Conservation (phyloP, 2,797 vertebrate genomes). For the Lacerta agilis region DNA sequence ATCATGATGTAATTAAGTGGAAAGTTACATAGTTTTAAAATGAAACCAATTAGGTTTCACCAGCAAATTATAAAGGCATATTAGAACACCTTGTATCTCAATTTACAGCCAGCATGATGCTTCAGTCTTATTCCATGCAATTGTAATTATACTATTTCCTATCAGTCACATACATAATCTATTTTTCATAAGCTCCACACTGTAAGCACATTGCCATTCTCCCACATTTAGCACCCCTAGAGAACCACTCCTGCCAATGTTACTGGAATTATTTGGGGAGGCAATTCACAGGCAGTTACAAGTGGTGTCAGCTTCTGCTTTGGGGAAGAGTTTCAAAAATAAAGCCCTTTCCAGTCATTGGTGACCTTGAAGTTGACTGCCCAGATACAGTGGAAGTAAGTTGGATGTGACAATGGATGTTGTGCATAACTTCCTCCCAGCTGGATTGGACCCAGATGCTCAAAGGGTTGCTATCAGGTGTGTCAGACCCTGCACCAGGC, state of each 20-base stretch:
- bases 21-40: conserved; percentile 1
- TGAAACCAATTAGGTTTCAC: conserved; percentile 9
- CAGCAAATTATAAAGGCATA: not conserved
- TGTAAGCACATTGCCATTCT: no score
- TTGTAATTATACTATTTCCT: not conserved
- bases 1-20: conserved; percentile 5
- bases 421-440: not conserved
- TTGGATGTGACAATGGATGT: not conserved
- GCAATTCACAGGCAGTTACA: not conserved
- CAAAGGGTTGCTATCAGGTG: not conserved
- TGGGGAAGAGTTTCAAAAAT: no score
- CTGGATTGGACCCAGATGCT: not conserved
- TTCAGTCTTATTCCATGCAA: not conserved
- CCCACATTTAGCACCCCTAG: not conserved
- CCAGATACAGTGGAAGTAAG: not conserved
- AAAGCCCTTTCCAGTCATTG: not conserved
- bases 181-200: not conserved
- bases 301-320: not conserved
- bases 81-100: not conserved
- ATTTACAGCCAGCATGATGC: not conserved
- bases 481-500: not conserved
- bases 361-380: not conserved
- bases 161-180: not conserved
- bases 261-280: not conserved
- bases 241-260: not conserved